Evolutionary conservation across 2,797 vertebrate genomes (phyloP).

Genomic region (Aquila chrysaetos): DNA sequence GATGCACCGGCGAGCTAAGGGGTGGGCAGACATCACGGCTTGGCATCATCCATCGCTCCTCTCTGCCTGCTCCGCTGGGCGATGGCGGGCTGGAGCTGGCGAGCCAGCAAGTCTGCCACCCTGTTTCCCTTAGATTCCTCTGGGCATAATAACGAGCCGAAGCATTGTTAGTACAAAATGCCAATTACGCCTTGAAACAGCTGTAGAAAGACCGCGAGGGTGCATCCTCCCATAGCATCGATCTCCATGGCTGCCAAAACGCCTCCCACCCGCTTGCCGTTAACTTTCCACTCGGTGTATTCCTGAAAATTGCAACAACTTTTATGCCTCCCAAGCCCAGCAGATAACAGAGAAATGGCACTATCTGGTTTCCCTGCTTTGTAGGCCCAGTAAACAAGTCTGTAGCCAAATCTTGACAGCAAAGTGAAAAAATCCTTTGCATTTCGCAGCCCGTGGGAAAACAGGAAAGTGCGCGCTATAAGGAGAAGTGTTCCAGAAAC

Average conservation of each 20-base stretch:
- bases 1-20: accelerated
- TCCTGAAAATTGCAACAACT: not conserved
- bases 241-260: not conserved
- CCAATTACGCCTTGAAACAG: not conserved
- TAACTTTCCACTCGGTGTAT: not conserved
- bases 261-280: accelerated
- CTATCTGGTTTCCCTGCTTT: slow-evolving; percentile 56
- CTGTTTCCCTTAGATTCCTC: not conserved
- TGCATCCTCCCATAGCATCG: not conserved
- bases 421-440: slow-evolving; percentile 38
- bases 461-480: slow-evolving; percentile 13
- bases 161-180: not conserved
- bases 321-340: not conserved
- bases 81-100: accelerated
- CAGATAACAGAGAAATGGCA: slow-evolving; percentile 38
- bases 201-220: not conserved
- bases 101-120: not conserved
- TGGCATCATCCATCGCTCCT: not conserved
- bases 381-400: slow-evolving; percentile 12
- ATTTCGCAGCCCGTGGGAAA: slow-evolving; percentile 40
- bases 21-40: not conserved
- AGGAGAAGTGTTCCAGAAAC: slow-evolving; percentile 33
- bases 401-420: slow-evolving; percentile 53
- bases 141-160: not conserved
- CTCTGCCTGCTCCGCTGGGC: not conserved